Evolutionary conservation across 2,797 vertebrate genomes (phyloP).

Genomic region (Tolypeutes matacus): DNA sequence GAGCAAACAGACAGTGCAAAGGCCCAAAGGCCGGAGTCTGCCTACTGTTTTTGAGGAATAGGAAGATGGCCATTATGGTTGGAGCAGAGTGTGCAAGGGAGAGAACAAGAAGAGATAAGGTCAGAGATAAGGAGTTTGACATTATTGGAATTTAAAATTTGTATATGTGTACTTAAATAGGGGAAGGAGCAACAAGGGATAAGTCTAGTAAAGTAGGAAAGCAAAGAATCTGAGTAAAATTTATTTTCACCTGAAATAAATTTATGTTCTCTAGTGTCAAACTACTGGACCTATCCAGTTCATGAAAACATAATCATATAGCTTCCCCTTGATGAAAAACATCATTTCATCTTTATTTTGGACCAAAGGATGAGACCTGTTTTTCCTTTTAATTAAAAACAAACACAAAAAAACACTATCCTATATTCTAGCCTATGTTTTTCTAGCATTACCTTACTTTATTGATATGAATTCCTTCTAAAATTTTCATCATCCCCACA

Average conservation of each 20-base stretch:
- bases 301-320: not conserved
- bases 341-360: not conserved
- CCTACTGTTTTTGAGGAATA: not conserved
- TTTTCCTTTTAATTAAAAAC: not conserved
- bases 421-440: not conserved
- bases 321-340: not conserved
- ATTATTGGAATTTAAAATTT: not conserved
- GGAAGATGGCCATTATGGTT: not conserved
- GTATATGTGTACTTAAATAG: not conserved
- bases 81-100: not conserved
- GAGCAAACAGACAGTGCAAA: not conserved
- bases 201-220: not conserved
- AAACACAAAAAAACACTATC: not conserved
- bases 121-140: not conserved
- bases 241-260: slow-evolving; percentile 12
- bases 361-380: not conserved
- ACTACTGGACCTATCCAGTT: not conserved
- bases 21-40: not conserved
- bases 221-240: not conserved
- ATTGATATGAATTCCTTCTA: not conserved
- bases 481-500: not conserved
- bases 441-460: not conserved
- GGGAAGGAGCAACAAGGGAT: not conserved
- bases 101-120: not conserved
- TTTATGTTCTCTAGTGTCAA: not conserved